Evolutionary conservation across 1,140 invertebrate genomes (phyloP).

Genomic region (Habropoda laboriosa): DNA sequence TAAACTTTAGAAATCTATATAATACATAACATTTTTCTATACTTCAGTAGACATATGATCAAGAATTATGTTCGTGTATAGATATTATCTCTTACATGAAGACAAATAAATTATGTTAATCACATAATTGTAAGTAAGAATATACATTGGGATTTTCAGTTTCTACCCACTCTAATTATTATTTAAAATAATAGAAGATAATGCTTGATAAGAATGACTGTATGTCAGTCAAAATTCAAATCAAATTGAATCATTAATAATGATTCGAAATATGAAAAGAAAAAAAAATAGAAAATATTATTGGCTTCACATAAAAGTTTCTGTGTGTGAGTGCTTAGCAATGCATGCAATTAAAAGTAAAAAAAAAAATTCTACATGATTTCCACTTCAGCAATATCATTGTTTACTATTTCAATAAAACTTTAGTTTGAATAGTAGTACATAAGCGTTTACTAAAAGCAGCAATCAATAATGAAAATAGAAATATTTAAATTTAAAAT

Average conservation of each 20-base stretch:
- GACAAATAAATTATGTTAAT: slow-evolving; percentile 40
- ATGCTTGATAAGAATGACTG: slow-evolving; percentile 8
- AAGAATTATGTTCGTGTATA: slow-evolving; percentile 16
- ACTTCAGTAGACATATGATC: slow-evolving; percentile 24
- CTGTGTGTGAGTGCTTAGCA: slow-evolving; percentile 7
- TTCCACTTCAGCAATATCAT: not conserved
- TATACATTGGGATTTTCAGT: slow-evolving; percentile 39
- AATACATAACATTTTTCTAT: slow-evolving; percentile 25
- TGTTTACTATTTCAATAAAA: slow-evolving; percentile 3
- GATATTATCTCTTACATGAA: slow-evolving; percentile 16
- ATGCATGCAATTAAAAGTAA: not conserved
- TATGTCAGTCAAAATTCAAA: slow-evolving; percentile 33
- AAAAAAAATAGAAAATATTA: not conserved
- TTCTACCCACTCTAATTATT: slow-evolving; percentile 25
- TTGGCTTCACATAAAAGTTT: slow-evolving; percentile 15
- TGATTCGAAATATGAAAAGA: not conserved
- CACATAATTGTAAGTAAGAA: slow-evolving; percentile 36
- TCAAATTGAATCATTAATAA: not conserved
- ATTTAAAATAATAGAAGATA: not conserved
- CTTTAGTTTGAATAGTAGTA: not conserved
- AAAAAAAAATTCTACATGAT: not conserved
- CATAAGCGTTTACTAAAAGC: not conserved
- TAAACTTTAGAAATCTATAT: slow-evolving; percentile 35
- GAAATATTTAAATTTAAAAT: not conserved
- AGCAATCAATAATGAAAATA: not conserved